Percentiles rank a stretch among this genome's conserved stretches.
Evolutionary conservation across 2,113 vertebrate genomes (phyloP).

Genomic region (Sciurus niger): DNA sequence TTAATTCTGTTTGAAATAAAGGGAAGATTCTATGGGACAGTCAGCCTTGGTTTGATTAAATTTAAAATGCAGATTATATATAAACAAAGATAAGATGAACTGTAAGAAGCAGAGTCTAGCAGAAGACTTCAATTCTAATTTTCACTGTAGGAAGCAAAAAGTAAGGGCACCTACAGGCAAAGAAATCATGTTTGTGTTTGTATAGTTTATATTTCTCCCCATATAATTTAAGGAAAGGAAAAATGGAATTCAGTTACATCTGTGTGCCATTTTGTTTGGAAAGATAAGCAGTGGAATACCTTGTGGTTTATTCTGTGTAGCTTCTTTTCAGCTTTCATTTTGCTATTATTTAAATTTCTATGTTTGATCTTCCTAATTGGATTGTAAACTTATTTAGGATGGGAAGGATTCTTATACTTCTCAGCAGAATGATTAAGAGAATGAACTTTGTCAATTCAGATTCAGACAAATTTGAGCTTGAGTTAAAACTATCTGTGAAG

Average conservation of each 20-base stretch:
- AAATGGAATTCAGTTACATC: not conserved
- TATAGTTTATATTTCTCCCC: not conserved
- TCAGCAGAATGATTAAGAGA: not conserved
- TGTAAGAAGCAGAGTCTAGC: not conserved
- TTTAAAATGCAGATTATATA: conserved; percentile 31
- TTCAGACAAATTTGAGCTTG: not conserved
- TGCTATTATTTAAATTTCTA: not conserved
- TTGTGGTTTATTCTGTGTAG: not conserved
- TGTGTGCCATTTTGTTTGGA: not conserved
- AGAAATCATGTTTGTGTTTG: not conserved
- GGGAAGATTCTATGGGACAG: not conserved
- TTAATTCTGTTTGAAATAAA: conserved; percentile 32
- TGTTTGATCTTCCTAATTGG: not conserved
- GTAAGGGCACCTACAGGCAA: not conserved
- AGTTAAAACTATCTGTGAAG: not conserved
- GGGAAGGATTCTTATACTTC: not conserved
- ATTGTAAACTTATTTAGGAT: not conserved
- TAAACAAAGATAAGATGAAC: conserved; percentile 5
- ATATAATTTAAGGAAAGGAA: not conserved
- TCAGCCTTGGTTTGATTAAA: not conserved
- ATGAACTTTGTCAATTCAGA: not conserved
- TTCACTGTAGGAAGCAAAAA: conserved; percentile 25
- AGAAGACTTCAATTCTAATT: conserved; percentile 13
- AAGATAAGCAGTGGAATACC: not conserved
- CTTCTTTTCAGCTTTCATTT: not conserved